phyloP scores from a whole-genome alignment of 2,888 invertebrate species.

The Thalpophila matura region DNA sequence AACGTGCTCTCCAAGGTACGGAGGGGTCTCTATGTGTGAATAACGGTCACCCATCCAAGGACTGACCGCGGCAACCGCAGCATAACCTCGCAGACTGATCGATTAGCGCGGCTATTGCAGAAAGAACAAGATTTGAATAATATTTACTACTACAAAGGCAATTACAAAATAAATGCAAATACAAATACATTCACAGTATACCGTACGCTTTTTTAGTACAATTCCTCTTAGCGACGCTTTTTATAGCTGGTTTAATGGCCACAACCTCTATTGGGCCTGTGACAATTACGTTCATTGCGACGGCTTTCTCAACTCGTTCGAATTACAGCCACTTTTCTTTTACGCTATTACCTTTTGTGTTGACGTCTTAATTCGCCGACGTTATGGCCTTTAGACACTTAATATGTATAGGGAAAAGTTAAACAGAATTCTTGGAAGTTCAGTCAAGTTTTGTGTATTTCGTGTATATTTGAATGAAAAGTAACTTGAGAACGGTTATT shows the following conservation, averaged over 20 bases:
- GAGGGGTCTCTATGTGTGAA: too few species aligned
- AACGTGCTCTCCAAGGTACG: too few species aligned
- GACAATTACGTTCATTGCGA: constrained; percentile 60
- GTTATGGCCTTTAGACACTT: constrained; percentile 34
- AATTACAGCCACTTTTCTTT: constrained; percentile 63
- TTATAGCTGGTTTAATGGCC: constrained; percentile 52
- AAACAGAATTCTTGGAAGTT: constrained; percentile 2
- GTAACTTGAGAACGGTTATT: background rate
- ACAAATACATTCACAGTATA: constrained; percentile 6
- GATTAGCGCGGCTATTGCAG: background rate
- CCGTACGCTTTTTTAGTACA: constrained; percentile 6
- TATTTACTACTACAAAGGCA: background rate
- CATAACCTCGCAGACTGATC: too few species aligned
- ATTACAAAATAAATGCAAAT: constrained; percentile 1
- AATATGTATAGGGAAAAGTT: constrained; percentile 11
- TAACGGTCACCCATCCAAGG: too few species aligned
- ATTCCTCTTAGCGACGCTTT: constrained; percentile 32
- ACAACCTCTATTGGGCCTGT: constrained; percentile 35
- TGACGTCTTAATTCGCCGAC: constrained; percentile 50
- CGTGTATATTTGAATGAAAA: constrained; percentile 8
- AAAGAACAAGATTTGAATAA: background rate
- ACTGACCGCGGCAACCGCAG: too few species aligned
- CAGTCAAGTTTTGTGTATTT: background rate
- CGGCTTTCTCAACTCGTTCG: constrained; percentile 39
- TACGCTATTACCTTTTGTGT: constrained; percentile 50